Evolutionary conservation across 2,797 vertebrate genomes (phyloP).

Genomic region (Linurgus olivaceus): DNA sequence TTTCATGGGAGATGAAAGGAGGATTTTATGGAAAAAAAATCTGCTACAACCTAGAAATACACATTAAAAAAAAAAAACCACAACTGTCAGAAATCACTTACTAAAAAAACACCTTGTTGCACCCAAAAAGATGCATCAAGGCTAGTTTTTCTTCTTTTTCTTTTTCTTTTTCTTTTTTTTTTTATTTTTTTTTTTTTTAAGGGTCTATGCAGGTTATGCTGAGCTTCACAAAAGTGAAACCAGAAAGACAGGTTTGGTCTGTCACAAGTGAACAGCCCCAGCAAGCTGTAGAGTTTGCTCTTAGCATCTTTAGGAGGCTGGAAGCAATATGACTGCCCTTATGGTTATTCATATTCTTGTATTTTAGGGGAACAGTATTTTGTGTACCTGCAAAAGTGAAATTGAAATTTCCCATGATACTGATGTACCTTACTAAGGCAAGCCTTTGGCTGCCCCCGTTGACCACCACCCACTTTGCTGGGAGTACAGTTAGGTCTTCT

Average conservation of each 20-base stretch:
- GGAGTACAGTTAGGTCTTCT: not conserved
- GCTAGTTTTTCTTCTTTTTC: not conserved
- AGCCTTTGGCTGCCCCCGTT: not conserved
- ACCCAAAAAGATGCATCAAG: not conserved
- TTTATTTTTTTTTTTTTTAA: not conserved
- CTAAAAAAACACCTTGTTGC: not conserved
- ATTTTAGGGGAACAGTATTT: not conserved
- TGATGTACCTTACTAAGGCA: not conserved
- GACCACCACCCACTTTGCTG: not conserved
- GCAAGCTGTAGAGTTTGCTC: not conserved
- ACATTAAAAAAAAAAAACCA: not conserved
- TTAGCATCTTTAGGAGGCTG: not conserved
- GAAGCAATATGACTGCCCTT: not conserved
- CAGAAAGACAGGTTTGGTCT: not conserved
- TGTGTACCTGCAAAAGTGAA: not conserved
- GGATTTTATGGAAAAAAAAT: not conserved
- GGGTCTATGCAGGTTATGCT: not conserved
- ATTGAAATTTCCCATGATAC: not conserved
- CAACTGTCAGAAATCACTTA: not conserved
- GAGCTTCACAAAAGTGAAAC: not conserved
- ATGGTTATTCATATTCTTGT: not conserved
- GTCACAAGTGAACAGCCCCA: not conserved
- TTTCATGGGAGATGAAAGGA: not conserved
- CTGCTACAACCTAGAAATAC: not conserved
- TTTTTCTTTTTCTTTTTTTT: too few relatives aligned